Evolutionary conservation across 2,797 vertebrate species (phyloP).

Genomic region (Odontamblyopus lacepedii): DNA sequence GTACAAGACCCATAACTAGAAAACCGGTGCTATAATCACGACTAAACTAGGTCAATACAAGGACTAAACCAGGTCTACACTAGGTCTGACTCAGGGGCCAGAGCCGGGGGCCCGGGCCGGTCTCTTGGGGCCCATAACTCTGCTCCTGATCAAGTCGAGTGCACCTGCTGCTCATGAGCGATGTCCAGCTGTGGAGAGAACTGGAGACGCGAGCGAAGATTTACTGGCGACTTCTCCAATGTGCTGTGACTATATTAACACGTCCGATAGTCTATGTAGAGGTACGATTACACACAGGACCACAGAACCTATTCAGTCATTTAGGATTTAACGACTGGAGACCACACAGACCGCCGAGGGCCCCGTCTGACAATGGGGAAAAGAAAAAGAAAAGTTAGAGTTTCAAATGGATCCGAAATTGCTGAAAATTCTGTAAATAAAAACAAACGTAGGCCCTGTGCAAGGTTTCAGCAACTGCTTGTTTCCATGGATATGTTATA

Average conservation of each 20-base stretch:
- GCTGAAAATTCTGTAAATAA: too few relatives aligned
- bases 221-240: neutral
- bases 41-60: too few relatives aligned
- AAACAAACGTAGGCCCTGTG: neutral
- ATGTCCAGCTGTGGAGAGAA: neutral
- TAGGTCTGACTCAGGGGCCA: neutral
- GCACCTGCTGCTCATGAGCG: constrained; percentile 6
- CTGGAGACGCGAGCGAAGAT: neutral
- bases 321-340: neutral
- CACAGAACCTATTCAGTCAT: neutral
- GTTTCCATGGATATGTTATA: neutral
- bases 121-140: constrained; percentile 3
- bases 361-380: too few relatives aligned
- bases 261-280: neutral
- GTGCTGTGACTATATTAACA: constrained; percentile 11
- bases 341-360: neutral
- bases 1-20: too few relatives aligned
- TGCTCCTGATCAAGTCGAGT: neutral
- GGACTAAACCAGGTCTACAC: neutral
- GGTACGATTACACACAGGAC: neutral
- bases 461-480: neutral
- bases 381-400: too few relatives aligned
- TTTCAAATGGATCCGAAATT: too few relatives aligned
- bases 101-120: neutral
- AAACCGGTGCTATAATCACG: neutral